These are phyloP conservation scores for Vespertilio murinus DNA, from an alignment of 2,797 vertebrate species.

Conservation along the genomic window DNA sequence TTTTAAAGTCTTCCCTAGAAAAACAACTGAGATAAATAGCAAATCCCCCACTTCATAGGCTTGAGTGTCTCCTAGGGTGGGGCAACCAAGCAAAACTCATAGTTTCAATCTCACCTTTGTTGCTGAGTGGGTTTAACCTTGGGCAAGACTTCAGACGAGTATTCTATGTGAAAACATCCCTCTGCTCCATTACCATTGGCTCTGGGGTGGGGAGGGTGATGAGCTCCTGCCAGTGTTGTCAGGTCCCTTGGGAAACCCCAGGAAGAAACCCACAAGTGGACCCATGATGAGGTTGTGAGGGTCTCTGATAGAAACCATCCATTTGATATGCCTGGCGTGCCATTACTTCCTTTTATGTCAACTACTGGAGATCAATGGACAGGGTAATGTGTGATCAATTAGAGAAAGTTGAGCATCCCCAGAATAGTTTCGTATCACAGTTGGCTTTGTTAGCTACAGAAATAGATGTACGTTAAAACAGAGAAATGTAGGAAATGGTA, in stretches of 20 bases:
- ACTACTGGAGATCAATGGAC: not conserved
- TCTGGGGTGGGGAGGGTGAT: not conserved
- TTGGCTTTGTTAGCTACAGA: slow-evolving; percentile 41
- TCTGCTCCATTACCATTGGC: not conserved
- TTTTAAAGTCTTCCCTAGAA: slow-evolving; percentile 54
- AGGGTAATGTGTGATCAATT: not conserved
- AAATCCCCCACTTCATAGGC: not conserved
- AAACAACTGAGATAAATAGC: not conserved
- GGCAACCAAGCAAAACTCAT: too few relatives aligned
- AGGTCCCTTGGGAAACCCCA: not conserved
- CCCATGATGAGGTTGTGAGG: not conserved
- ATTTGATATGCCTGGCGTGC: not conserved
- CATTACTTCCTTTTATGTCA: not conserved
- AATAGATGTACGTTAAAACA: slow-evolving; percentile 66
- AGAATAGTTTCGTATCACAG: slow-evolving; percentile 38
- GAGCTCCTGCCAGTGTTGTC: not conserved
- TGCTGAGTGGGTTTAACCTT: not conserved
- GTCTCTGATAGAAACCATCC: not conserved
- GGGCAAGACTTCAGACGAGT: not conserved
- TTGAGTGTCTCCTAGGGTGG: not conserved
- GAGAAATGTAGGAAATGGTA: slow-evolving; percentile 44
- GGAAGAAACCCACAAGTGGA: not conserved
- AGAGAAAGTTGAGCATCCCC: not conserved
- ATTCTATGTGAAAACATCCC: not conserved
- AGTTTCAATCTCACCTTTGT: not conserved